Evolutionary conservation across 2,113 vertebrate genomes (phyloP).

Genomic region (Scopus umbretta): DNA sequence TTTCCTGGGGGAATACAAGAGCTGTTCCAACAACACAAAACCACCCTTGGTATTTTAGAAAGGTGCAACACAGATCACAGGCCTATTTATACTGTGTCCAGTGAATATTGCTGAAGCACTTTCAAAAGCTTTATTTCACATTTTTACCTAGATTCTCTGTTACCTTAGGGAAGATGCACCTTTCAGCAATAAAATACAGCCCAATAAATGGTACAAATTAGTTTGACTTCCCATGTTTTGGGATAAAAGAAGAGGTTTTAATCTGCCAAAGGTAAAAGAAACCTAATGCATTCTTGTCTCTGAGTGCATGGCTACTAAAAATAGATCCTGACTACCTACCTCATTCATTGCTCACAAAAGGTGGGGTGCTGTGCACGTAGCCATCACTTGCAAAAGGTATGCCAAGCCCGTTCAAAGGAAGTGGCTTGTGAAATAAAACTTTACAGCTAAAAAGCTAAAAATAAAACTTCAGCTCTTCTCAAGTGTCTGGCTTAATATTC

Average conservation of each 20-base stretch:
- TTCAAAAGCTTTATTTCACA: neutral
- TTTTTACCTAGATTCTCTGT: neutral
- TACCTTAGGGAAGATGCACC: neutral
- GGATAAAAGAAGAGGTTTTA: neutral
- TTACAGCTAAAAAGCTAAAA: conserved; percentile 22
- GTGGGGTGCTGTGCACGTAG: neutral
- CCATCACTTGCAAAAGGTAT: neutral
- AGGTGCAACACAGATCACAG: neutral
- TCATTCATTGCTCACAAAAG: neutral
- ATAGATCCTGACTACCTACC: neutral
- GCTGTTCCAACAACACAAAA: neutral
- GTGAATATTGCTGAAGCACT: neutral
- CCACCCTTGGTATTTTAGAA: neutral
- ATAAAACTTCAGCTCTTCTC: neutral
- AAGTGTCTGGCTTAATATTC: neutral
- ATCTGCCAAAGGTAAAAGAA: neutral
- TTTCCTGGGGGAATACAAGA: neutral
- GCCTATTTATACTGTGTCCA: neutral
- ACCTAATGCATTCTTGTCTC: neutral
- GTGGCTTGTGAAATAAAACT: neutral
- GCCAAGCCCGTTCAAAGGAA: neutral
- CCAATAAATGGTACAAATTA: neutral
- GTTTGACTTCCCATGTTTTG: neutral
- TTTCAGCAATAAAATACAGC: neutral
- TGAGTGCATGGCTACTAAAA: neutral